Evolutionary conservation across 2,888 invertebrate species (phyloP).

Genomic region (Eupithecia abbreviata): DNA sequence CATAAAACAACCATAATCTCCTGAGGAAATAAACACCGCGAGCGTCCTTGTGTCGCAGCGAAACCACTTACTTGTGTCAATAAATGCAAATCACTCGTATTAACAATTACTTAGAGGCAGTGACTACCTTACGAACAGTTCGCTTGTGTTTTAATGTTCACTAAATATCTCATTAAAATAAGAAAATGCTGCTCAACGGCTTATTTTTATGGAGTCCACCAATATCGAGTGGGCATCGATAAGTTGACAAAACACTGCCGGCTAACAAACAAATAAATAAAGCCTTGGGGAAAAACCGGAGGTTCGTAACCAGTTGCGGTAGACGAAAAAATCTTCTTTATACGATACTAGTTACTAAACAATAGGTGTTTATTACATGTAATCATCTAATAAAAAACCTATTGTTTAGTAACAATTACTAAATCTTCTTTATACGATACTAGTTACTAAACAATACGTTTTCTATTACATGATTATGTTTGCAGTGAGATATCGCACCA

Average conservation of each 20-base stretch:
- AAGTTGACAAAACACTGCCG: not conserved
- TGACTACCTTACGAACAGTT: not conserved
- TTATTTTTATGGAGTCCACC: not conserved
- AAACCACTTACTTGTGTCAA: constrained; percentile 19
- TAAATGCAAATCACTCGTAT: constrained; percentile 8
- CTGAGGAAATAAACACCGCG: constrained; percentile 10
- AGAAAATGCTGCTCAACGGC: not conserved
- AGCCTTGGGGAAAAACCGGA: no score
- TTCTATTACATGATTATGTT: not conserved
- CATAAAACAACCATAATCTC: not conserved
- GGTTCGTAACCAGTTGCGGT: no score
- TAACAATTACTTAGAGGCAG: not conserved
- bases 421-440: no score
- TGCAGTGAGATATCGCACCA: not conserved
- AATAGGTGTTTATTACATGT: no score
- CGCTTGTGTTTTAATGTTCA: not conserved
- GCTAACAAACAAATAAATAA: not conserved
- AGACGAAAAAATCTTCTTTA: no score
- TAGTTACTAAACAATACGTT: no score
- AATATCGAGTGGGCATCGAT: not conserved
- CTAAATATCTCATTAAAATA: not conserved
- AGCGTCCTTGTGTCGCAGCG: constrained; percentile 6
- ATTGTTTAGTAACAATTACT: no score
- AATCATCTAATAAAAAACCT: no score
- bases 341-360: no score